Evolutionary conservation across 2,797 vertebrate genomes (phyloP).

Genomic region (Eulemur rubriventer): DNA sequence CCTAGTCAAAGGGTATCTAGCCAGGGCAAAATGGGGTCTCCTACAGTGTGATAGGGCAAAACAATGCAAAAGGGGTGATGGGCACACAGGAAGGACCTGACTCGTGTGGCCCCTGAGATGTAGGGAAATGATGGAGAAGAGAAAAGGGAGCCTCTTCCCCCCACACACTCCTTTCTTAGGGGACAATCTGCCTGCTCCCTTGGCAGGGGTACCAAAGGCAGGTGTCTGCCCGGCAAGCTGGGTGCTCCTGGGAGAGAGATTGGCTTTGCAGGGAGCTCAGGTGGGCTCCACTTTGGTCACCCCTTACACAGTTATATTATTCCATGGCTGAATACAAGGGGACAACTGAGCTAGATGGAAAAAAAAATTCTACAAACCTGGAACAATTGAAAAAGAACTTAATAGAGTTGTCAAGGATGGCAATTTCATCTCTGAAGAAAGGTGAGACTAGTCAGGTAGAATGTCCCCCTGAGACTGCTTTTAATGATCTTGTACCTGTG

Average conservation of each 20-base stretch:
- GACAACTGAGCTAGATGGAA: neutral
- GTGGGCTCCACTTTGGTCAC: neutral
- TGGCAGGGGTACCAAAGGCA: neutral
- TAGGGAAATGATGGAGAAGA: neutral
- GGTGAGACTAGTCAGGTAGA: constrained; percentile 43
- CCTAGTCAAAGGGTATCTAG: neutral
- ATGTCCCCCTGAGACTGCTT: constrained; percentile 11
- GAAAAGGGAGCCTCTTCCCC: neutral
- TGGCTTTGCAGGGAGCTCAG: neutral
- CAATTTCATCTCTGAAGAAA: constrained; percentile 61
- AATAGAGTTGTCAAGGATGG: constrained; percentile 58
- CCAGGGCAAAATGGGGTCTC: neutral
- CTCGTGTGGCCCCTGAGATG: neutral
- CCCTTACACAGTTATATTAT: neutral
- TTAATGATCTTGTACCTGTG: constrained; percentile 54
- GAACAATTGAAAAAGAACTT: constrained; percentile 31
- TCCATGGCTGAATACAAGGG: neutral
- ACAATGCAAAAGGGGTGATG: neutral
- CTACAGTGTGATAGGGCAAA: neutral
- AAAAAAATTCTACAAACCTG: neutral
- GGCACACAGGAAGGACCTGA: neutral
- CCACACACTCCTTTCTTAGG: neutral
- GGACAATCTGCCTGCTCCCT: neutral
- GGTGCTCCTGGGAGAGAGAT: neutral
- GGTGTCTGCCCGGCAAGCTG: neutral